Conservation (phyloP, 2,888 invertebrate species). For the Polyommatus icarus region DNA sequence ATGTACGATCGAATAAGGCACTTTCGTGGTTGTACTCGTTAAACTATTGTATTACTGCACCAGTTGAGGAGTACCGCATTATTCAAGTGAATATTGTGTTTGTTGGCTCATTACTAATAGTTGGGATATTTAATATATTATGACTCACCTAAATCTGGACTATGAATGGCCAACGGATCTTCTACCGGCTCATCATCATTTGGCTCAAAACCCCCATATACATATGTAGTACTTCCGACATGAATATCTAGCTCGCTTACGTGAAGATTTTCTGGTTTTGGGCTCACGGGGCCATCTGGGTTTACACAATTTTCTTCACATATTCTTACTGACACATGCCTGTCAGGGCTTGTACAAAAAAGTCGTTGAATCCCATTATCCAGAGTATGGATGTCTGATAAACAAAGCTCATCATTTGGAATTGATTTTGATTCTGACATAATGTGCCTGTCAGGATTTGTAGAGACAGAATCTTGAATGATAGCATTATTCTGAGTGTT, state of each 20-base stretch:
- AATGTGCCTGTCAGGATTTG: too few relatives aligned
- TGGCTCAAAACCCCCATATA: not conserved
- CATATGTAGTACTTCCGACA: not conserved
- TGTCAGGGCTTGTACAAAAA: not conserved
- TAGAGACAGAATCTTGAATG: too few relatives aligned
- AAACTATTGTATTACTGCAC: too few relatives aligned
- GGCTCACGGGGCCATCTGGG: not conserved
- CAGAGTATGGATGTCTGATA: not conserved
- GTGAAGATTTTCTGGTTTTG: not conserved
- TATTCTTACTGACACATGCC: not conserved
- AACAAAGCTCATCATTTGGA: too few relatives aligned
- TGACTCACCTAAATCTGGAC: not conserved
- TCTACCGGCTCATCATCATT: not conserved
- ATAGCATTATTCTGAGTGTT: too few relatives aligned
- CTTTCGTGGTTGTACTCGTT: too few relatives aligned
- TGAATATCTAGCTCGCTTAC: not conserved
- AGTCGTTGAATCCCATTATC: not conserved
- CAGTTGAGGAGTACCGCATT: too few relatives aligned
- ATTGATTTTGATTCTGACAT: too few relatives aligned
- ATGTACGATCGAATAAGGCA: too few relatives aligned
- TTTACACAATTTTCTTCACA: not conserved
- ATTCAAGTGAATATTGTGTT: not conserved
- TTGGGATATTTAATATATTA: not conserved
- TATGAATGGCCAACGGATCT: constrained; percentile 1
- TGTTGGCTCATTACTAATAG: not conserved